phyloP scores from a whole-genome alignment of 2,113 vertebrate genomes.

The Verasper variegatus region DNA sequence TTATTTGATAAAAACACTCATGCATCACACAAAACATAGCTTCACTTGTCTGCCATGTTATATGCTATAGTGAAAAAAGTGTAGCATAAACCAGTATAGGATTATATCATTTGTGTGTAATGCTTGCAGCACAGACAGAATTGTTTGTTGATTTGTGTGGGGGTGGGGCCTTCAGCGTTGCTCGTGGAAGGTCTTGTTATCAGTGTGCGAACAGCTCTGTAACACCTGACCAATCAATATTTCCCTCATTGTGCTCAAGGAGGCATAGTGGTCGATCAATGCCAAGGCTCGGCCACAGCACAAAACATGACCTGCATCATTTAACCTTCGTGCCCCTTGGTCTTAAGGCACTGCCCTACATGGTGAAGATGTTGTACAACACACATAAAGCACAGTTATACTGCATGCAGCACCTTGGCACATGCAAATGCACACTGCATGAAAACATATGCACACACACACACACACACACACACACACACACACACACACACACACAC shows the following conservation, averaged over 20 bases:
- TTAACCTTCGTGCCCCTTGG: slow-evolving; percentile 41
- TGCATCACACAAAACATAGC: neutral
- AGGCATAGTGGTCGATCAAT: slow-evolving; percentile 77
- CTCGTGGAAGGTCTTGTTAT: slow-evolving; percentile 71
- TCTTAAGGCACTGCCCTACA: slow-evolving; percentile 42
- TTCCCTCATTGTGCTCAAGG: slow-evolving; percentile 77
- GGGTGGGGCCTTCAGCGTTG: slow-evolving; percentile 11
- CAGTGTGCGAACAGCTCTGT: slow-evolving; percentile 74
- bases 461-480: too few relatives aligned
- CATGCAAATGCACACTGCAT: neutral
- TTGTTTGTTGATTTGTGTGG: slow-evolving; percentile 13
- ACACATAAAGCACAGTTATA: neutral
- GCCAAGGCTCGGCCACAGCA: slow-evolving; percentile 20
- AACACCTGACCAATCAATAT: slow-evolving; percentile 75
- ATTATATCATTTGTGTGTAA: neutral
- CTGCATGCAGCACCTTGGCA: neutral
- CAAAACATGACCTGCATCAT: slow-evolving; percentile 45
- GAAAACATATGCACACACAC: too few relatives aligned
- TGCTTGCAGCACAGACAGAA: neutral
- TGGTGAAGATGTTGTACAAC: slow-evolving; percentile 12
- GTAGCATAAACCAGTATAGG: neutral
- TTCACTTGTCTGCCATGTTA: neutral
- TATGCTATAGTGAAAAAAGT: too few relatives aligned
- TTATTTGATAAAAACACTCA: slow-evolving; percentile 9
- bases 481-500: too few relatives aligned